A percentile compares a stretch with the other conserved stretches of the same genome.
These are phyloP conservation scores for Syngnathus rostellatus DNA, from an alignment of 2,797 vertebrate genomes.

Conservation along the genomic window DNA sequence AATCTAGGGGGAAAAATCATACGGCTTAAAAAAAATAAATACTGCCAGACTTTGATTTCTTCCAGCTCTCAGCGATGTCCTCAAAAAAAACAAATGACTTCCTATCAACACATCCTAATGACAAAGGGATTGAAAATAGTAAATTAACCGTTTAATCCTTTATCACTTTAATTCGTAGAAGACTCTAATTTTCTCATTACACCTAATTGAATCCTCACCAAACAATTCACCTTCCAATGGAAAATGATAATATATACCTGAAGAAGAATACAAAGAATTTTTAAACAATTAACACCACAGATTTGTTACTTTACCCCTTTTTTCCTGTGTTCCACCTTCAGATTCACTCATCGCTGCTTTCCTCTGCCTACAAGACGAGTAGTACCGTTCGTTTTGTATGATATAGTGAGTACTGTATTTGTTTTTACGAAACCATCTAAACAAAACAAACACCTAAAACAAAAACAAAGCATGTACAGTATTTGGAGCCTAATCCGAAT, in stretches of 20 bases:
- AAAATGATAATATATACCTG: background rate
- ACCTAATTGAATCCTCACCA: background rate
- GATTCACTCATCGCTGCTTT: too few species aligned
- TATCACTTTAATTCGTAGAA: background rate
- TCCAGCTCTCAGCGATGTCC: background rate
- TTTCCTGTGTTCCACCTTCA: too few species aligned
- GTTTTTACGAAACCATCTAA: too few species aligned
- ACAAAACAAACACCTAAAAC: too few species aligned
- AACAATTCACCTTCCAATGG: background rate
- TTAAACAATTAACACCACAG: constrained; percentile 4
- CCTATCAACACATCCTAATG: background rate
- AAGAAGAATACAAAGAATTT: background rate
- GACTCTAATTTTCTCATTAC: background rate
- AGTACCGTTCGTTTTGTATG: too few species aligned
- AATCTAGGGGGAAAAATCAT: background rate
- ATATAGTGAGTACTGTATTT: too few species aligned
- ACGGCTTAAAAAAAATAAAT: background rate
- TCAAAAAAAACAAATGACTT: background rate
- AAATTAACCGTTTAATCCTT: background rate
- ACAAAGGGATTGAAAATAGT: background rate
- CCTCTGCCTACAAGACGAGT: too few species aligned
- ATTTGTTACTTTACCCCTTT: background rate
- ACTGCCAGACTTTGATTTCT: background rate
- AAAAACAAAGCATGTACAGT: background rate
- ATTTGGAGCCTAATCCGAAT: background rate